phyloP scores from a whole-genome alignment of 2,888 invertebrate genomes.

The Eugnorisma glareosa region DNA sequence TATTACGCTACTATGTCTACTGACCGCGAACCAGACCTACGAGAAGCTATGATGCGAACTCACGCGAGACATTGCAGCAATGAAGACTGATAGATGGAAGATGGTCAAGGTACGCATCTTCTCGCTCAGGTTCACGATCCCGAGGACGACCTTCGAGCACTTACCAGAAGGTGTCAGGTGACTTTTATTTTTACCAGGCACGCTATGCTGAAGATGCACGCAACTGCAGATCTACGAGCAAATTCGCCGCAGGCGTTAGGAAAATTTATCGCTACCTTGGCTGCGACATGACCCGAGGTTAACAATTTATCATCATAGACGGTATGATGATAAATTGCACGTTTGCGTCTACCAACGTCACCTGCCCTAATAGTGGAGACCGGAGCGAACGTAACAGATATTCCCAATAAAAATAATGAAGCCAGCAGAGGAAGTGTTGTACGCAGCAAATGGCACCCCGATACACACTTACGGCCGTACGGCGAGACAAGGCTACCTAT shows the following conservation, averaged over 20 bases:
- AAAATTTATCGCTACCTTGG: not conserved
- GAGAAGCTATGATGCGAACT: not conserved
- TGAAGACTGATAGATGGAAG: not conserved
- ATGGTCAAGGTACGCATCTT: not conserved
- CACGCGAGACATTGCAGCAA: not conserved
- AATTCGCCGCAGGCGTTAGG: not conserved
- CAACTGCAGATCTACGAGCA: not conserved
- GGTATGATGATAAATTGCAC: too few relatives aligned
- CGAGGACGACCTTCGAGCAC: not conserved
- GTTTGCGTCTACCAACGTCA: not conserved
- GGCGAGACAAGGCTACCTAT: not conserved
- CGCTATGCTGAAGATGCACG: not conserved
- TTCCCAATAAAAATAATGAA: not conserved
- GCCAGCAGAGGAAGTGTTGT: not conserved
- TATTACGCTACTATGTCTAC: too few relatives aligned
- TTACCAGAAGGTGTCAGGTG: not conserved
- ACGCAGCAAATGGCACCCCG: not conserved
- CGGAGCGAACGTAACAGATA: not conserved
- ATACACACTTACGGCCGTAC: not conserved
- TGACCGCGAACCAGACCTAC: not conserved
- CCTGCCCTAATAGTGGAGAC: too few relatives aligned
- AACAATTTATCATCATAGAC: not conserved
- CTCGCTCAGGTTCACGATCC: not conserved
- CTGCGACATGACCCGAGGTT: not conserved
- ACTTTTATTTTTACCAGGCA: not conserved